These are phyloP conservation scores for Lamprotornis superbus DNA, from an alignment of 2,113 vertebrate species.

Conservation along the genomic window DNA sequence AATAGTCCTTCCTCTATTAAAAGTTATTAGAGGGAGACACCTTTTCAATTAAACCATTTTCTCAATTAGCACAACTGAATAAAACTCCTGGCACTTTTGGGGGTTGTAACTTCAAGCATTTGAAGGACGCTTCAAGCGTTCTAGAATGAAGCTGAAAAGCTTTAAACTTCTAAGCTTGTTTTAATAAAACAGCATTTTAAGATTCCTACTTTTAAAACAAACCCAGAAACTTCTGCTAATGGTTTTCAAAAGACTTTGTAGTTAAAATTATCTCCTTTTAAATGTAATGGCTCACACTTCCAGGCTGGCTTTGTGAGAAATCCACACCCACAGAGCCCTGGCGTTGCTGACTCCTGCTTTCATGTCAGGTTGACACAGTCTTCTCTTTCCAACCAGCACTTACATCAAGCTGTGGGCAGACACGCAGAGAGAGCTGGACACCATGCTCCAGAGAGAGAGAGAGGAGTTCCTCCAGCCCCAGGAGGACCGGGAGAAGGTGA, in stretches of 20 bases:
- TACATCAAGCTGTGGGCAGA: slow-evolving; percentile 80
- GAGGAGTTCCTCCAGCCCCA: slow-evolving; percentile 51
- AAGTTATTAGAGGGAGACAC: neutral
- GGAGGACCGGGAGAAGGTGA: slow-evolving; percentile 52
- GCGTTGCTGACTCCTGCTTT: neutral
- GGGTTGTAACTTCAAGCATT: neutral
- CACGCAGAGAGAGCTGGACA: slow-evolving; percentile 75
- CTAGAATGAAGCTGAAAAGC: neutral
- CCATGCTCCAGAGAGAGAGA: slow-evolving; percentile 74
- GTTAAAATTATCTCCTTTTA: neutral
- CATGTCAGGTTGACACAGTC: neutral
- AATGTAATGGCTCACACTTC: neutral
- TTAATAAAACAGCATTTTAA: neutral
- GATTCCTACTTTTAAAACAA: neutral
- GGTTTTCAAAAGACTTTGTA: neutral
- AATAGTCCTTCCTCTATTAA: neutral
- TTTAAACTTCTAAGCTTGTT: neutral
- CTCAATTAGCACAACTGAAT: neutral
- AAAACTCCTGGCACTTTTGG: neutral
- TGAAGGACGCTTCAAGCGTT: neutral
- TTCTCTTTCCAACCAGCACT: slow-evolving; percentile 63
- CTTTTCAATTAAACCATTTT: neutral
- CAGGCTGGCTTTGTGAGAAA: neutral
- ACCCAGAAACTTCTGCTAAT: neutral
- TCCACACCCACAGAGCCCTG: neutral